Evolutionary conservation across 2,888 invertebrate genomes (phyloP), one percentile per base, ranked within the genome.

Genomic region (Drosophila leonis): DNA sequence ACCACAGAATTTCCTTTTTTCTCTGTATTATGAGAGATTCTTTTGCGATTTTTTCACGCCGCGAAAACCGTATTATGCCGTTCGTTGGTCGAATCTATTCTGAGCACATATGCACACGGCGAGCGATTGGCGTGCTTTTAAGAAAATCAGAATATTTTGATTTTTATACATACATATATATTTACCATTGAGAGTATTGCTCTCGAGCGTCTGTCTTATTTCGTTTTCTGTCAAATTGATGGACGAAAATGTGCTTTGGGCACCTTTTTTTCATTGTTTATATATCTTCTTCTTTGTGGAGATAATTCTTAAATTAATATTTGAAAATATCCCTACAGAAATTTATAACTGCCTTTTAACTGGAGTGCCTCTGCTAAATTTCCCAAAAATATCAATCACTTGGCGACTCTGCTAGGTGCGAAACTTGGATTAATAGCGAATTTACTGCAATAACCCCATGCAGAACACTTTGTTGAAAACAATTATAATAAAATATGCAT

Each of bases 41-140:
- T 39, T 29, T 87, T 77, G 80, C 85, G 77, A 78, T 69, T 81
- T 72, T 82, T 82, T 69, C 55, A 67, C 73, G 68, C 55, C 67
- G 71, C 75, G 44, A 71, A 75, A 69, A 70, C 66, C 79, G 83
- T 83, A 66, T 76, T 81, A 79, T 72, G 63, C 83, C 72, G 81
- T 83, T 78, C 83, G 81, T 80, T 80, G 84, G 77, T 80, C 81
- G 73, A 83, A 83, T 78, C 83, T 86, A 77, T 86, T 86, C 88
- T 86, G 83, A 86, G 81, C 68, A 71, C 72, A 75, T 51, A 75
- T 61, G 77, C 65, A 64, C 63, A 75, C 73, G 65, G 67, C 74
- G 70, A 80, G 65, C 65, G 65, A 52, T 72, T 80, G 75, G 68
- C 69, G 64, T 59, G 51, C 84, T 59, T 41, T 57, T 69, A 63